Conservation (phyloP, 1,140 invertebrate genomes). For the Pachyrhynchus sulphureomaculatus region DNA sequence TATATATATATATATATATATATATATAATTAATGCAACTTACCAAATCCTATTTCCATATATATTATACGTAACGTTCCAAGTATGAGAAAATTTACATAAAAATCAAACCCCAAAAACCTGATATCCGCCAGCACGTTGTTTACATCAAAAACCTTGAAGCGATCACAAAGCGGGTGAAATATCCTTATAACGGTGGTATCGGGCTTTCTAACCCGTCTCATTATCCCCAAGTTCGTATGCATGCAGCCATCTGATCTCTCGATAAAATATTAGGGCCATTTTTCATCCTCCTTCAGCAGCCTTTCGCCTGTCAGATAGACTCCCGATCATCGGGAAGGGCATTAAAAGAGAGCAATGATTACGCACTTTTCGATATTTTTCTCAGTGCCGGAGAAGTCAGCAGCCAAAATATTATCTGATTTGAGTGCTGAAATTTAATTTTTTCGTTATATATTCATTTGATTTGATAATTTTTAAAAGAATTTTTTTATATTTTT, state of each 20-base stretch:
- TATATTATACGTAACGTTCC: too few relatives aligned
- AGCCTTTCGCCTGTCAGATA: constrained; percentile 49
- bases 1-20: too few relatives aligned
- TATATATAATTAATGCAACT: too few relatives aligned
- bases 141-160: constrained; percentile 7
- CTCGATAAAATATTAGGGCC: constrained; percentile 47
- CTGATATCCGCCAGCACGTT: constrained; percentile 7
- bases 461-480: too few relatives aligned
- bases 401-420: too few relatives aligned
- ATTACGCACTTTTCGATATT: constrained; percentile 37
- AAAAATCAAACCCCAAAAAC: background rate
- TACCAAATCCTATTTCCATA: too few relatives aligned
- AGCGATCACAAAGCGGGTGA: constrained; percentile 12
- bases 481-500: too few relatives aligned
- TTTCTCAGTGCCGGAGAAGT: constrained; percentile 9
- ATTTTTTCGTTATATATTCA: too few relatives aligned
- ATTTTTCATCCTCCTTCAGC: constrained; percentile 50
- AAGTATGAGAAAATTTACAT: too few relatives aligned
- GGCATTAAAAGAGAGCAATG: constrained; percentile 45
- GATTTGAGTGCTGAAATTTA: too few relatives aligned
- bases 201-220: constrained; percentile 45
- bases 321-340: constrained; percentile 47
- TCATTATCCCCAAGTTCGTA: constrained; percentile 51
- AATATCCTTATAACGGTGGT: constrained; percentile 31
- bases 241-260: constrained; percentile 44